Percentiles rank a stretch among this genome's conserved stretches.
These are phyloP conservation scores for Heliconius hewitsoni DNA, from an alignment of 1,140 invertebrate species.

Conservation along the genomic window DNA sequence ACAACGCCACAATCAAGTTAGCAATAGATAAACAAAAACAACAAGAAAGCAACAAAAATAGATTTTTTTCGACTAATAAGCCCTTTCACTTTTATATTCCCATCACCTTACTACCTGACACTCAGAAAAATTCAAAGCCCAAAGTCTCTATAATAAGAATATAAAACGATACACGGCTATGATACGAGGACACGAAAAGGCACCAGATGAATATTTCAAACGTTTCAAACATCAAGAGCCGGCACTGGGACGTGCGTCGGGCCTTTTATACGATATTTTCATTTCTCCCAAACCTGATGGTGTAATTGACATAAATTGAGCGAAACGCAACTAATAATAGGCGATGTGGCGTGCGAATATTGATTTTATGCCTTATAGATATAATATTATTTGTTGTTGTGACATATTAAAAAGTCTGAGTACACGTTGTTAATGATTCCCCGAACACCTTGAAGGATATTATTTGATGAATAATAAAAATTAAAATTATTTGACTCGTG, in stretches of 20 bases:
- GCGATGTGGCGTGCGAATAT: neutral
- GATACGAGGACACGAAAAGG: conserved; percentile 39
- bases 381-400: neutral
- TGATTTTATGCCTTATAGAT: neutral
- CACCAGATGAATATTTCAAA: conserved; percentile 57
- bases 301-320: conserved; percentile 56
- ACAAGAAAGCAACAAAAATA: no score
- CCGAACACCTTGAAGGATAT: no score
- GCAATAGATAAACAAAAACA: no score
- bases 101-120: neutral
- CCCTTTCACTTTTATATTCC: neutral
- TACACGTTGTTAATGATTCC: no score
- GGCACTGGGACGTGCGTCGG: conserved; percentile 41
- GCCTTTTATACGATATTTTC: conserved; percentile 51
- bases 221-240: conserved; percentile 44
- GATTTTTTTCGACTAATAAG: neutral
- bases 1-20: no score
- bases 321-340: conserved; percentile 27
- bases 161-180: conserved; percentile 51
- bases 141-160: conserved; percentile 37
- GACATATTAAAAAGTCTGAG: no score
- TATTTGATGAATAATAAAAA: no score
- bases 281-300: conserved; percentile 48
- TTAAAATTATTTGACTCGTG: no score
- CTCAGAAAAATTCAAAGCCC: neutral